Conservation (phyloP, 53 echinoderm and acorn worm species). For the Henricia sp. region DNA sequence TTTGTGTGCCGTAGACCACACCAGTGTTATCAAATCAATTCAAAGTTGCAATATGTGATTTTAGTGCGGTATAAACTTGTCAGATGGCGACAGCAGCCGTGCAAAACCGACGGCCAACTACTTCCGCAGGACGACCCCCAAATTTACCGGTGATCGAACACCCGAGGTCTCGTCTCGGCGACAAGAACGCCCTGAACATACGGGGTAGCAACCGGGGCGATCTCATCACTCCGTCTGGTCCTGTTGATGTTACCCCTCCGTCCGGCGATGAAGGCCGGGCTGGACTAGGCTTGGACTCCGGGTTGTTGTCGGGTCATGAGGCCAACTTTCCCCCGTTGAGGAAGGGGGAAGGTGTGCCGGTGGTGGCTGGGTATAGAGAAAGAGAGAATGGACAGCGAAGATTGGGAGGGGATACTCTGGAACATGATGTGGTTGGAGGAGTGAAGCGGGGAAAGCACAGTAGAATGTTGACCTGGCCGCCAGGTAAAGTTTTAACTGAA, state of each 20-base stretch:
- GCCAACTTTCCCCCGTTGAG: conserved; percentile 79
- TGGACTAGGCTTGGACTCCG: conserved; percentile 7
- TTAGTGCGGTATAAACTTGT: background rate
- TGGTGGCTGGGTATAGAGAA: too few relatives aligned
- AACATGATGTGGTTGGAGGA: background rate
- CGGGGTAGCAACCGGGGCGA: conserved; percentile 73
- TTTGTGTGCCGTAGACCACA: too few relatives aligned
- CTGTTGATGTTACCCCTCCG: conserved; percentile 60
- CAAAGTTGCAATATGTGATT: too few relatives aligned
- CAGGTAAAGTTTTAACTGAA: conserved; percentile 77
- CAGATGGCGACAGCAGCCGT: conserved; percentile 76
- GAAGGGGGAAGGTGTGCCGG: conserved; percentile 22
- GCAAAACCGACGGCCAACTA: conserved; percentile 61
- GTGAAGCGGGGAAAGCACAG: conserved; percentile 57
- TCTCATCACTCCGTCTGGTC: conserved; percentile 50
- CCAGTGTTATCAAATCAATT: too few relatives aligned
- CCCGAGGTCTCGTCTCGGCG: conserved; percentile 81
- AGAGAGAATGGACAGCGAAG: conserved; percentile 17
- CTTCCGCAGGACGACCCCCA: conserved; percentile 60
- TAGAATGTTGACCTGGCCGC: conserved; percentile 92
- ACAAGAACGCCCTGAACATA: conserved; percentile 77
- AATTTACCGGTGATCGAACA: conserved; percentile 93
- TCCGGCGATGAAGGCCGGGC: conserved; percentile 40
- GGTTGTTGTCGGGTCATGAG: too few relatives aligned
- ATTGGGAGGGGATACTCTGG: conserved; percentile 40